Evolutionary conservation across 2,113 vertebrate genomes (phyloP).

Genomic region (Campylomormyrus tamandua): DNA sequence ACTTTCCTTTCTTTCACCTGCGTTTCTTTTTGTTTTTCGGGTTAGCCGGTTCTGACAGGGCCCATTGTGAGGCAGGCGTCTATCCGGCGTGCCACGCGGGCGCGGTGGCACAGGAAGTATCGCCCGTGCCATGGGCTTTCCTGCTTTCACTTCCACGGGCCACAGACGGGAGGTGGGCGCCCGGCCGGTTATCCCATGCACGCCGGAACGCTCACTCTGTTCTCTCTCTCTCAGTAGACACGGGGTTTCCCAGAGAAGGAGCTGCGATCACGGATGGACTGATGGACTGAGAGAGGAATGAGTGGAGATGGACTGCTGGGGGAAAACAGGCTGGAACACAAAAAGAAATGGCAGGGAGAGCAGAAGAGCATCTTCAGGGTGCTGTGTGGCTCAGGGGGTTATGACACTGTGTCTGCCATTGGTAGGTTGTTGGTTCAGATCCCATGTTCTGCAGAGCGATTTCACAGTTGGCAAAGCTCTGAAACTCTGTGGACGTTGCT

Average conservation of each 20-base stretch:
- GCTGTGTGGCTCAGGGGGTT: neutral
- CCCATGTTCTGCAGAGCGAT: neutral
- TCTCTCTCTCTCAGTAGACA: neutral
- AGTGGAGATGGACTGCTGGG: neutral
- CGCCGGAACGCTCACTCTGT: neutral
- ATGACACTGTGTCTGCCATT: neutral
- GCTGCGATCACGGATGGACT: neutral
- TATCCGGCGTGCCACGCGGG: neutral
- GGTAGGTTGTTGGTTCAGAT: neutral
- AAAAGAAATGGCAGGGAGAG: neutral
- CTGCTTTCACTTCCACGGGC: neutral
- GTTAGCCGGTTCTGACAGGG: neutral
- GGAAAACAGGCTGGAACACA: neutral
- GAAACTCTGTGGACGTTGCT: neutral
- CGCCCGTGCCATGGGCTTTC: slow-evolving; percentile 17
- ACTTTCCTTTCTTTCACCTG: slow-evolving; percentile 40
- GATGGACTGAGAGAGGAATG: neutral
- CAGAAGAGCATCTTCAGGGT: neutral
- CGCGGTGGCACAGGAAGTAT: neutral
- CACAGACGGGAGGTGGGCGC: neutral
- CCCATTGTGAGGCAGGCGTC: neutral
- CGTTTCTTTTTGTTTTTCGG: slow-evolving; percentile 29
- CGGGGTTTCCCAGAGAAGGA: neutral
- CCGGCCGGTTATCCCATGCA: neutral
- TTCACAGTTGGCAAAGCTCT: neutral